Evolutionary conservation across 1,140 invertebrate genomes (phyloP), one percentile per base, ranked within the genome.

Genomic region (Bombus picipes): DNA sequence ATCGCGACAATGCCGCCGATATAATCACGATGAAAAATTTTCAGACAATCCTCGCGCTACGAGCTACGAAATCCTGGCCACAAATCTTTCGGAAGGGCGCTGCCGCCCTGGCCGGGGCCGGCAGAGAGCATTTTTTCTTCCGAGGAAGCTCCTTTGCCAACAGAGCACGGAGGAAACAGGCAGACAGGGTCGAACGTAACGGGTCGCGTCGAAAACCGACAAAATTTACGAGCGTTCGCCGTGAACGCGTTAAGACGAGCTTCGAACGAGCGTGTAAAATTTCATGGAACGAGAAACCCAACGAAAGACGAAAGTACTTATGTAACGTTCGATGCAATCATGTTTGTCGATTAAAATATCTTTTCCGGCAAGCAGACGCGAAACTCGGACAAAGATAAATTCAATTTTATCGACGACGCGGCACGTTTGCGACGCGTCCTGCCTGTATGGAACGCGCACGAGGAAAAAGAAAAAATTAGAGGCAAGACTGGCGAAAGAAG

Each of bases 11-110:
- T 72, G 34, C 76, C 66, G 66, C 53, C 83, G 83, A 85, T 85
- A 81, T 85, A 85, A 85, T 85, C 83, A 57, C 34, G 83, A 85
- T 85, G 83, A 85, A 72, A 85, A 85, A 85, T 85, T 72, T 41
- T 34, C 75, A 47, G 76, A 22, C 73, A 47, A 84, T 78, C 18
- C 53, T 37, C 18, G 82, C 65, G 47, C 75, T 32, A 59, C 82
- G 77, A 85, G 70, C 43, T 43, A 72, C 83, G 71, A 74, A 81
- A 81, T 85, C 83, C 78, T 43, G 70, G 18, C 43, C 83, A 81
- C 83, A 85, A 85, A 85, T 85, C 83, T 85, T 79, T 41, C 10
- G 18, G 34, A n/a, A 41, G 39, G 83, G 47, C n/a, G 57, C 32
- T n/a, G 68, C 37, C 10, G 25, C 13, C 18, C 47, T 53, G 25